These are phyloP conservation scores for Cathartes aura DNA, from an alignment of 2,113 vertebrate species.

Conservation along the genomic window DNA sequence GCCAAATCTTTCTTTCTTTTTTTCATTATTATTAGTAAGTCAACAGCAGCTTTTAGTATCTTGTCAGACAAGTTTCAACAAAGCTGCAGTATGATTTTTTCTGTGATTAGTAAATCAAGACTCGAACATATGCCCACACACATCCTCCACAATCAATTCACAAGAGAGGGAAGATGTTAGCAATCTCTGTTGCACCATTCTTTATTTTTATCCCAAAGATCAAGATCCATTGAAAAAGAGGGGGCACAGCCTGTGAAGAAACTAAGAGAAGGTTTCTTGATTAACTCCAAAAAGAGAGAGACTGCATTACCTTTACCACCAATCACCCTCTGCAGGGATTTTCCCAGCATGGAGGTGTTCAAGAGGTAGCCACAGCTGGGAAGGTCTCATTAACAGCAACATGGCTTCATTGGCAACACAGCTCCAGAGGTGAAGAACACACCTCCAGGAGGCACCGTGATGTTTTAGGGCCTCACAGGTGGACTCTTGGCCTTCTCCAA, in stretches of 20 bases:
- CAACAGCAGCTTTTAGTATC: background rate
- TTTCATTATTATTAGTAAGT: background rate
- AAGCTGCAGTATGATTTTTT: background rate
- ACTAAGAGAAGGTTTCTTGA: background rate
- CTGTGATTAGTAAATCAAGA: conserved; percentile 17
- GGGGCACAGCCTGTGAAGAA: background rate
- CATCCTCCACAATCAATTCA: background rate
- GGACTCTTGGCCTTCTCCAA: background rate
- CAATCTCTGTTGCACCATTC: background rate
- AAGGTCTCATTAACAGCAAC: background rate
- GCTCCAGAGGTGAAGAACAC: background rate
- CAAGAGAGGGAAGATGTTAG: background rate
- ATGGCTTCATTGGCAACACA: background rate
- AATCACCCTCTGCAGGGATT: background rate
- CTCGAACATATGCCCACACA: background rate
- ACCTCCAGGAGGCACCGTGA: background rate
- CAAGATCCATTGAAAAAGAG: background rate
- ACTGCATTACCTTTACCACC: background rate
- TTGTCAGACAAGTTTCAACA: conserved; percentile 19
- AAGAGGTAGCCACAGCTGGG: background rate
- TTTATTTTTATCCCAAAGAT: conserved; percentile 2
- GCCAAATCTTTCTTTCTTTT: background rate
- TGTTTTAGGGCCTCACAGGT: background rate
- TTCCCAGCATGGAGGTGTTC: background rate
- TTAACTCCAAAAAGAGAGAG: background rate